These are phyloP conservation scores for Bombus fervidus DNA, from an alignment of 1,140 invertebrate genomes.

Conservation along the genomic window DNA sequence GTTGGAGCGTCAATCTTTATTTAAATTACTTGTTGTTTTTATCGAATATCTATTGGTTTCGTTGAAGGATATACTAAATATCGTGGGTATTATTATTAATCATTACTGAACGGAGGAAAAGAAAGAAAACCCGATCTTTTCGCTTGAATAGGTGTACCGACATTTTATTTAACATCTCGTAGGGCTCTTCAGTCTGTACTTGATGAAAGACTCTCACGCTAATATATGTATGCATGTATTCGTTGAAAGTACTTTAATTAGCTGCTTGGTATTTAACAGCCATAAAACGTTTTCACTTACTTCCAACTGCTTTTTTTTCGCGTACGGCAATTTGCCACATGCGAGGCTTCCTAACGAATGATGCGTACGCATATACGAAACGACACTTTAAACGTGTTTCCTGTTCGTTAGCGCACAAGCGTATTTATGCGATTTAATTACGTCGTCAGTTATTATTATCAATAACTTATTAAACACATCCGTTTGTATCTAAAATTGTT, in stretches of 20 bases:
- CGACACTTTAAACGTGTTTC: conserved; percentile 2
- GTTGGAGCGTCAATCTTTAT: neutral
- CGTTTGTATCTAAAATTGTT: neutral
- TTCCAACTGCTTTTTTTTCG: conserved; percentile 9
- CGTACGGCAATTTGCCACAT: neutral
- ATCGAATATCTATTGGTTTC: neutral
- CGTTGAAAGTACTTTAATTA: conserved; percentile 41
- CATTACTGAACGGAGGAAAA: too few species aligned
- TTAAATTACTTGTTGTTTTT: neutral
- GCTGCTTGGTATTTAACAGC: conserved; percentile 22
- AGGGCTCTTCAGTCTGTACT: conserved; percentile 5
- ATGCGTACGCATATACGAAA: neutral
- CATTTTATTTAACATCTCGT: neutral
- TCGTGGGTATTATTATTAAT: too few species aligned
- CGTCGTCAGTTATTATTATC: neutral
- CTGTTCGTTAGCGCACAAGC: neutral
- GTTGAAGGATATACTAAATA: neutral
- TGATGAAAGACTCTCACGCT: conserved; percentile 31
- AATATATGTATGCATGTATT: conserved; percentile 28
- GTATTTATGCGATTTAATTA: neutral
- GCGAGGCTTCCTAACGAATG: neutral
- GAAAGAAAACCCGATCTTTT: too few species aligned
- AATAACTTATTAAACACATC: neutral
- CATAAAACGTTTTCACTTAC: conserved; percentile 35
- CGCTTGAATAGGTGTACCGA: neutral